Evolutionary conservation across 2,888 invertebrate species (phyloP).

Genomic region (Coelogynopora nodosa): DNA sequence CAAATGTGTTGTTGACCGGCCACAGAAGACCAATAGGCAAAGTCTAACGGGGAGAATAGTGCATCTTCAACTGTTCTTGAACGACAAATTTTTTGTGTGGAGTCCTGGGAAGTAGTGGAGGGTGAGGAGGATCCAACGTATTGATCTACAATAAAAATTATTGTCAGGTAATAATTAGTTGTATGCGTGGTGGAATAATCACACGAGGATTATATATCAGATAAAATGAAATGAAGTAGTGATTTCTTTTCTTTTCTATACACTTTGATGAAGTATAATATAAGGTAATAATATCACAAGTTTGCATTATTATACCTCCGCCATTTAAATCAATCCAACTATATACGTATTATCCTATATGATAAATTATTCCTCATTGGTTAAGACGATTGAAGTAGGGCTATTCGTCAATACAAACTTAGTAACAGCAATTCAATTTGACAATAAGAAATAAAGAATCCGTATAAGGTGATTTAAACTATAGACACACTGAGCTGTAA

Average conservation of each 20-base stretch:
- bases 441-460: too few relatives aligned
- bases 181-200: too few relatives aligned
- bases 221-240: too few relatives aligned
- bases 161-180: too few relatives aligned
- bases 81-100: background rate
- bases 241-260: too few relatives aligned
- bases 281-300: too few relatives aligned
- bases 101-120: background rate
- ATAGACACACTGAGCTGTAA: too few relatives aligned
- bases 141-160: too few relatives aligned
- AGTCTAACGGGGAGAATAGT: background rate
- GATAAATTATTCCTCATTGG: background rate
- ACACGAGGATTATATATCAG: too few relatives aligned
- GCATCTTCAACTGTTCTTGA: slow-evolving; percentile 9
- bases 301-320: too few relatives aligned
- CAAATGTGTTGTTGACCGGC: background rate
- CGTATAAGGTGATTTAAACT: too few relatives aligned
- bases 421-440: background rate
- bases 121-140: background rate
- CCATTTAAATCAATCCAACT: background rate
- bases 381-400: background rate
- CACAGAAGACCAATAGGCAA: background rate
- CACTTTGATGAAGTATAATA: too few relatives aligned
- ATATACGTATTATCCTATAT: background rate
- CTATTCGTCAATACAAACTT: background rate